Base-by-base conservation (phyloP, 2,797 vertebrate species). In the Urocyon cinereoargenteus region DNA sequence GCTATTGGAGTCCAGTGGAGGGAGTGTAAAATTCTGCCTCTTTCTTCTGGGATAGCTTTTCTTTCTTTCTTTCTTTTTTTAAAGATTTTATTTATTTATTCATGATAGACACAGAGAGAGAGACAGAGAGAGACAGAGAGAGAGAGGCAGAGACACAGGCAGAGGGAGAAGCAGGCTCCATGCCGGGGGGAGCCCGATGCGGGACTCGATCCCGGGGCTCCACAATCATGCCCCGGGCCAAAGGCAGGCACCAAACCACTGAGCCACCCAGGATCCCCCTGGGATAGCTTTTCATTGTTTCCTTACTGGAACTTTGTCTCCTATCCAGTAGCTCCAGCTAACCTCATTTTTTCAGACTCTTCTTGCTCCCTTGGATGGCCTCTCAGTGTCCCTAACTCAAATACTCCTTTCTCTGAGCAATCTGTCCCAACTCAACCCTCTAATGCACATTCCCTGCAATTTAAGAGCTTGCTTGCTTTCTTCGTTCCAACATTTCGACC, bases 271-370 rank as follows among this genome's bases (percentile, higher is more conserved):
- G n/a, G n/a, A n/a, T n/a, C n/a, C n/a, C n/a, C n/a, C 68, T 81
- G 36, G 31, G 34, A 18, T 77, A 53, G 59, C 61, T 96, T 96
- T 45, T 93, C 57, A 93, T 40, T 89, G 57, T 95, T 91, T 22
- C 86, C 18, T 92, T 92, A n/a, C 88, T 81, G 28, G 21, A 31
- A 96, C 53, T 93, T 94, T 72, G 49, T 73, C 28, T 96, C 57
- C 36, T 95, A n/a, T 22, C n/a, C 55, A 57, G 68, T 22, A 96
- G 70, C 57, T 93, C 36, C 26, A 87, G 8, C 36, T 96, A 81
- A 90, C 31, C 28, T 96, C 79, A 87, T 84, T 92, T 96, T 45
- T 73, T 16, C n/a, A 64, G 34, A 73, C 24, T 86, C 62, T 68
- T 93, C 64, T 70, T 81, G 92, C 26, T 97, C 28, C 62, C 55